Percentiles rank a stretch among this genome's conserved stretches.
Conservation (phyloP, 2,888 invertebrate genomes). For the Anorthoa munda region DNA sequence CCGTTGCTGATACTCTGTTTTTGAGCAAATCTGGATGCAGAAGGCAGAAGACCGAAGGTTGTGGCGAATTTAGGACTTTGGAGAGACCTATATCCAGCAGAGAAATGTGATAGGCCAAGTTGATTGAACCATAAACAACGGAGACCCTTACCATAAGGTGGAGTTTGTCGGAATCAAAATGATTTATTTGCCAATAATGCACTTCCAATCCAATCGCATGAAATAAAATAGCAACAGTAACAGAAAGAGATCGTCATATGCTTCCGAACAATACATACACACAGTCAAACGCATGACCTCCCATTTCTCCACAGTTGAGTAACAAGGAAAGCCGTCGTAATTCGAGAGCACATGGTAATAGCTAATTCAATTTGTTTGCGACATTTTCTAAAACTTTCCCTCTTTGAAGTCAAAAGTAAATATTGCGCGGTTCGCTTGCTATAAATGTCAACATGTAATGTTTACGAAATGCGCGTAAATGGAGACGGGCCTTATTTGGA, state of each 20-base stretch:
- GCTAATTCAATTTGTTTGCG: constrained; percentile 61
- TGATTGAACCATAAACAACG: too few relatives aligned
- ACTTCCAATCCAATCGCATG: not conserved
- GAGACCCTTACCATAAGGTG: too few relatives aligned
- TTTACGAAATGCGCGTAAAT: constrained; percentile 42
- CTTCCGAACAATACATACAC: not conserved
- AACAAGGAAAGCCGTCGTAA: constrained; percentile 43
- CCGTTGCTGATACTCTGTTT: too few relatives aligned
- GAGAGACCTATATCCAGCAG: too few relatives aligned
- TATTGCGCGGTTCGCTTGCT: constrained; percentile 27
- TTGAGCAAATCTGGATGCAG: too few relatives aligned
- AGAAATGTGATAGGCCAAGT: too few relatives aligned
- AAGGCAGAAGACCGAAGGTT: too few relatives aligned
- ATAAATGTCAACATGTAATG: constrained; percentile 51
- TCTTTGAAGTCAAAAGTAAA: constrained; percentile 51
- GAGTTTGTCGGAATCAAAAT: too few relatives aligned
- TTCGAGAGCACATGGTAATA: constrained; percentile 22
- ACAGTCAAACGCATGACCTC: constrained; percentile 40
- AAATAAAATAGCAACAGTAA: not conserved
- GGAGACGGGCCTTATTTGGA: not conserved
- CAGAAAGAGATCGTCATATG: not conserved
- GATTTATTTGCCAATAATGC: too few relatives aligned
- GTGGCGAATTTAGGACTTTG: too few relatives aligned
- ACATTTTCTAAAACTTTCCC: constrained; percentile 62
- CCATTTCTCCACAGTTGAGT: constrained; percentile 39